Conservation (phyloP, 2,888 invertebrate genomes). For the Bursaphelenchus okinawaensis region DNA sequence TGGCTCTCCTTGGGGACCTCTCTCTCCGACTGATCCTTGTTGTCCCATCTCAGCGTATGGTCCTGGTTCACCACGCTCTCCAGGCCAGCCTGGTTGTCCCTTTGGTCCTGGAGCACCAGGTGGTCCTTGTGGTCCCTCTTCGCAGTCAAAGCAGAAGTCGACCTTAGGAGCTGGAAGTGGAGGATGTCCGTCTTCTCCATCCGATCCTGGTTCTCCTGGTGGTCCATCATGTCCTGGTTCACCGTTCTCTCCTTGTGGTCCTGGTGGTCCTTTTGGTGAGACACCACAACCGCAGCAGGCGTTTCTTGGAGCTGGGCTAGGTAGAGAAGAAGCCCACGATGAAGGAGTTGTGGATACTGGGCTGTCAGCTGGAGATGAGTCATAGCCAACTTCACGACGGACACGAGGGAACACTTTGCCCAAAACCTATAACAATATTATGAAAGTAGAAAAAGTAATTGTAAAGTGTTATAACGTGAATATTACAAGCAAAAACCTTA, state of each 20-base stretch:
- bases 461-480: neutral
- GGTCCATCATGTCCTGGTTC: conserved; percentile 9
- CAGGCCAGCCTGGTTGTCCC: conserved; percentile 1
- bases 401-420: conserved; percentile 18
- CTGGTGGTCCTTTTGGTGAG: conserved; percentile 34
- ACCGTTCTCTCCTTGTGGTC: conserved; percentile 8
- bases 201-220: neutral
- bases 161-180: conserved; percentile 2
- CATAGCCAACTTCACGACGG: conserved; percentile 29
- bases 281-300: conserved; percentile 41
- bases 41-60: conserved; percentile 23
- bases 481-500: neutral
- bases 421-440: conserved; percentile 13
- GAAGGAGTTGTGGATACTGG: neutral
- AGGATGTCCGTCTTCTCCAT: conserved; percentile 7
- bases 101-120: neutral
- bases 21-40: conserved; percentile 32
- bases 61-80: neutral
- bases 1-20: conserved; percentile 34
- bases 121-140: conserved; percentile 4
- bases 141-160: conserved; percentile 18
- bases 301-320: conserved; percentile 15
- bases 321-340: conserved; percentile 16
- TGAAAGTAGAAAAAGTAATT: neutral
- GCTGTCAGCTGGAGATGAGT: neutral